phyloP scores from a whole-genome alignment of 2,797 vertebrate species.

The Paedocypris micromegethes region DNA sequence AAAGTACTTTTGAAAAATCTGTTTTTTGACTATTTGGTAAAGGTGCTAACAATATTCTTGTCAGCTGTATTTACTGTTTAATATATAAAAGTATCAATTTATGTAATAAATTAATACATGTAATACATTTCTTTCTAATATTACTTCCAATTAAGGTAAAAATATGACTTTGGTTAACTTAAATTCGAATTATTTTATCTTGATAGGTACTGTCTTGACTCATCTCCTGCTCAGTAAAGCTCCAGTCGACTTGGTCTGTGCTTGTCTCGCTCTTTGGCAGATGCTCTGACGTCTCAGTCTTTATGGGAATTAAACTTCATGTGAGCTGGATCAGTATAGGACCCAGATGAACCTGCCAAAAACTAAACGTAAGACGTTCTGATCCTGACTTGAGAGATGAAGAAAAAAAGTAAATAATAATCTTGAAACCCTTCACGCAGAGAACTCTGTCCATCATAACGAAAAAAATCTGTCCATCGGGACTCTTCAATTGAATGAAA shows the following conservation, averaged over 20 bases:
- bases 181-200: too few species aligned
- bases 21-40: too few species aligned
- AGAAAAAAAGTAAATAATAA: conserved; percentile 28
- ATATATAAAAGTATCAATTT: too few species aligned
- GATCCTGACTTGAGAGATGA: not conserved
- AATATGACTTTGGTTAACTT: too few species aligned
- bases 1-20: too few species aligned
- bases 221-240: too few species aligned
- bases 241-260: not conserved
- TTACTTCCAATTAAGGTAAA: too few species aligned
- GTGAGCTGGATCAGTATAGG: not conserved
- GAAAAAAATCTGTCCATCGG: conserved; percentile 56
- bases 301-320: not conserved
- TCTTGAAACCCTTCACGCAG: conserved; percentile 61
- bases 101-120: too few species aligned
- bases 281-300: conserved; percentile 1
- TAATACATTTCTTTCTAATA: too few species aligned
- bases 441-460: conserved; percentile 45
- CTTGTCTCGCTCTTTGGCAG: conserved; percentile 7
- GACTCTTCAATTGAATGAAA: conserved; percentile 61
- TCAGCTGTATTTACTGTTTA: too few species aligned
- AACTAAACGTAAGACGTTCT: not conserved
- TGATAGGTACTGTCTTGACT: too few species aligned
- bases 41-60: too few species aligned
- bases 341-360: not conserved